A percentile compares a stretch with the other conserved stretches of the same genome.
Evolutionary conservation across 53 echinoderm and acorn worm genomes (phyloP).

Genomic region (Echinarachnius parma): DNA sequence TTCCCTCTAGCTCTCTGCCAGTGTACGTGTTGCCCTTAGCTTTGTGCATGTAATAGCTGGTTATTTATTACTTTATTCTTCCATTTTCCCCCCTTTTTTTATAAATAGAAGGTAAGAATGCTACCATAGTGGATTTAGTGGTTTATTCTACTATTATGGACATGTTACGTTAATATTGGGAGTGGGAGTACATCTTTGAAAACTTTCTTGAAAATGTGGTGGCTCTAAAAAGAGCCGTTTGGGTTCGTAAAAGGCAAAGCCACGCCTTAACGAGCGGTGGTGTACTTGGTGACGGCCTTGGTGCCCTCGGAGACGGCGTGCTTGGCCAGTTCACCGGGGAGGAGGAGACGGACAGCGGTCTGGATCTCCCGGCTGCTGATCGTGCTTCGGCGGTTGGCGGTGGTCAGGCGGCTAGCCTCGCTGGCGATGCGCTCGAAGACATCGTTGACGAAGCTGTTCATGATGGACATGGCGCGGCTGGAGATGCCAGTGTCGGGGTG

Average conservation of each 20-base stretch:
- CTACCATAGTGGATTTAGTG: too few species aligned
- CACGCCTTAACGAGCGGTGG: constrained; percentile 44
- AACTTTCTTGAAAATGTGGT: constrained; percentile 32
- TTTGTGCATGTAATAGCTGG: too few species aligned
- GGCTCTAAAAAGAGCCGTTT: constrained; percentile 45
- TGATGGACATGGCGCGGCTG: constrained; percentile 64
- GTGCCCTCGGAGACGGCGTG: constrained; percentile 45
- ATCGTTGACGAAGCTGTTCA: constrained; percentile 89
- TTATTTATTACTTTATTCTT: too few species aligned
- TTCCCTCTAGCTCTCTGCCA: too few species aligned
- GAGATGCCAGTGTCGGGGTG: constrained; percentile 93
- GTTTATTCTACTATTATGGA: too few species aligned
- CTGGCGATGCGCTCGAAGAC: constrained; percentile 73
- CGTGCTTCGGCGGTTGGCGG: constrained; percentile 11
- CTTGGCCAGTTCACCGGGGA: constrained; percentile 41
- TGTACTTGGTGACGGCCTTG: constrained; percentile 48
- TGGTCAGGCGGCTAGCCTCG: constrained; percentile 60
- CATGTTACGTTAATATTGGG: too few species aligned
- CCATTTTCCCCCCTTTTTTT: too few species aligned
- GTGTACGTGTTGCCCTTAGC: too few species aligned
- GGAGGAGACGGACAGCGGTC: constrained; percentile 40
- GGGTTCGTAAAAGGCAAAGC: not conserved
- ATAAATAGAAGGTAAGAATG: too few species aligned
- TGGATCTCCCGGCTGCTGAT: constrained; percentile 26
- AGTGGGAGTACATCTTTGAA: too few species aligned